A percentile compares a stretch with the other conserved stretches of the same genome.
Conservation (phyloP, 2,113 vertebrate species). For the Phaethon lepturus region DNA sequence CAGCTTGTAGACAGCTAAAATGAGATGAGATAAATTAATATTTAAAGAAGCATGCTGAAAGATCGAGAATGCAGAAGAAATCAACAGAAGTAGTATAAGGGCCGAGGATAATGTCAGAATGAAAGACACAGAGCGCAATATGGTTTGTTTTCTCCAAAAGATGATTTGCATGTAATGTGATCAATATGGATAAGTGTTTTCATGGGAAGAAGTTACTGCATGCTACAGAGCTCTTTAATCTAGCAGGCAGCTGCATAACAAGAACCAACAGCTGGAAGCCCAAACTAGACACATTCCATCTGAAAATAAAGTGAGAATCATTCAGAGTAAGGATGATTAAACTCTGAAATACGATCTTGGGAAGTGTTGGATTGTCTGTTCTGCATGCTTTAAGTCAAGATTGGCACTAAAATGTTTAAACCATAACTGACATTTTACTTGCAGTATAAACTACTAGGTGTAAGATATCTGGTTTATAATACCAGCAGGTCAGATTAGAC, state of each 20-base stretch:
- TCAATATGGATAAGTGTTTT: neutral
- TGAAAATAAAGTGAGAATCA: slow-evolving; percentile 3
- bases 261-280: neutral
- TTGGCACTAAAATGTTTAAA: neutral
- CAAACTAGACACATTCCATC: neutral
- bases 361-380: neutral
- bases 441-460: neutral
- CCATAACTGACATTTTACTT: neutral
- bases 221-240: neutral
- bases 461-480: neutral
- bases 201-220: neutral
- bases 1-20: neutral
- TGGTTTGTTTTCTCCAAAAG: neutral
- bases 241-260: neutral
- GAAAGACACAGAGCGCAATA: neutral
- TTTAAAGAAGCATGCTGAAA: neutral
- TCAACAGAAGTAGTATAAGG: neutral
- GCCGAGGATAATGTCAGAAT: neutral
- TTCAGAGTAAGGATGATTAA: neutral
- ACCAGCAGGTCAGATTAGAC: neutral
- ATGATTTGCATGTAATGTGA: neutral
- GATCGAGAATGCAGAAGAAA: neutral
- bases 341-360: neutral
- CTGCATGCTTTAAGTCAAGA: neutral
- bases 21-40: neutral